phyloP scores from a whole-genome alignment of 2,113 vertebrate species.

The Erinaceus europaeus region DNA sequence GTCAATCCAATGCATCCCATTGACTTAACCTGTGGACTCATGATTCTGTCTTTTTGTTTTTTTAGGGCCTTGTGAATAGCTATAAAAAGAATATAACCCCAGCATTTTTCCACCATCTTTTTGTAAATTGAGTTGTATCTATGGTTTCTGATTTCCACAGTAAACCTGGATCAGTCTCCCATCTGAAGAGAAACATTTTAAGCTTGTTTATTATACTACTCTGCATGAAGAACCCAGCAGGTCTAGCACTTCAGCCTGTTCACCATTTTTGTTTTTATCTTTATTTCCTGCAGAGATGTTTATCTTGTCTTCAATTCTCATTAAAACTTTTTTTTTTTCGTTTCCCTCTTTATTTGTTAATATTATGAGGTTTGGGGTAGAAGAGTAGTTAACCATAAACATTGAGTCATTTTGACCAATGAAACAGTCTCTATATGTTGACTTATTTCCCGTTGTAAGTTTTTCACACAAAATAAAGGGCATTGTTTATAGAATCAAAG shows the following conservation, averaged over 20 bases:
- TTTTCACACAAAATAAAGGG: background rate
- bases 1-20: too few relatives aligned
- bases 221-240: background rate
- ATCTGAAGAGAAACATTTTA: background rate
- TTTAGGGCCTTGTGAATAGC: background rate
- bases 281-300: background rate
- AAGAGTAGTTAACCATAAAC: background rate
- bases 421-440: background rate
- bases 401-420: background rate
- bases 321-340: background rate
- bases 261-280: background rate
- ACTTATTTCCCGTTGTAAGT: background rate
- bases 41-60: background rate
- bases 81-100: background rate
- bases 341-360: background rate
- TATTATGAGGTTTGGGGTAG: background rate
- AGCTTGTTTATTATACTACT: background rate
- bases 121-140: background rate
- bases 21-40: background rate
- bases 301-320: background rate
- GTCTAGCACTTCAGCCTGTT: background rate
- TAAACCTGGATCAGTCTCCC: background rate
- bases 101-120: background rate
- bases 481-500: background rate
- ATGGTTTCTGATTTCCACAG: background rate